phyloP scores from a whole-genome alignment of 2,888 invertebrate genomes.

The Ophion obscuratus region DNA sequence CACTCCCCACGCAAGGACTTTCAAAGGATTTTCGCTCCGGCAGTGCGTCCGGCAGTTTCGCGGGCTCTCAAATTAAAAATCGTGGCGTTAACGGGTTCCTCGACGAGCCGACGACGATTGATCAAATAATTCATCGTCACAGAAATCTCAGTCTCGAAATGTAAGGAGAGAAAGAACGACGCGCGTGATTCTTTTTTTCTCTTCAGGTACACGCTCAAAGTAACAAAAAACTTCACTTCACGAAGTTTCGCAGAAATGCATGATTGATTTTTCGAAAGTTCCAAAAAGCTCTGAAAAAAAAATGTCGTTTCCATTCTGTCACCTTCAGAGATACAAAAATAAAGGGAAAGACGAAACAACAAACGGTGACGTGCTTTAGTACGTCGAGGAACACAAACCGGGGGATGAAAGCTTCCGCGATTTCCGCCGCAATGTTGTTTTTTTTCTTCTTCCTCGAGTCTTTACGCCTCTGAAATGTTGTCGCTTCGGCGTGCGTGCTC shows the following conservation, averaged over 20 bases:
- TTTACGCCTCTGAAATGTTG: conserved; percentile 30
- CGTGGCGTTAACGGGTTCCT: not conserved
- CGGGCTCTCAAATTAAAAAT: conserved; percentile 5
- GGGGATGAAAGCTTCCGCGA: not conserved
- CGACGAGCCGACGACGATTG: not conserved
- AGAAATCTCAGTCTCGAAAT: not conserved
- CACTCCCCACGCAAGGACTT: not conserved
- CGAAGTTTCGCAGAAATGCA: not conserved
- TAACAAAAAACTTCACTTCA: not conserved
- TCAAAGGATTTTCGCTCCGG: conserved; percentile 5
- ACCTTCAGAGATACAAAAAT: not conserved
- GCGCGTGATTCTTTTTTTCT: not conserved
- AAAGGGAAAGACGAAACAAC: not conserved
- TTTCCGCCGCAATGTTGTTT: not conserved
- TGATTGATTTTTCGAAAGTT: not conserved
- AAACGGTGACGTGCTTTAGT: not conserved
- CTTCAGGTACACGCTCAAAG: not conserved
- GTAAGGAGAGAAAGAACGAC: not conserved
- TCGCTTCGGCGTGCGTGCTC: conserved; percentile 46
- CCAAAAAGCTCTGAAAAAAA: not conserved
- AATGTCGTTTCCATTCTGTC: not conserved
- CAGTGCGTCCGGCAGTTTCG: not conserved
- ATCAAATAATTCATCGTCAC: not conserved
- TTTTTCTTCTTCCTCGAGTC: not conserved
- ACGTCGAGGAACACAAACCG: not conserved